A percentile compares a stretch with the other conserved stretches of the same genome.
These are phyloP conservation scores for Premnoplex brunnescens DNA, from an alignment of 2,797 vertebrate genomes.

Conservation along the genomic window DNA sequence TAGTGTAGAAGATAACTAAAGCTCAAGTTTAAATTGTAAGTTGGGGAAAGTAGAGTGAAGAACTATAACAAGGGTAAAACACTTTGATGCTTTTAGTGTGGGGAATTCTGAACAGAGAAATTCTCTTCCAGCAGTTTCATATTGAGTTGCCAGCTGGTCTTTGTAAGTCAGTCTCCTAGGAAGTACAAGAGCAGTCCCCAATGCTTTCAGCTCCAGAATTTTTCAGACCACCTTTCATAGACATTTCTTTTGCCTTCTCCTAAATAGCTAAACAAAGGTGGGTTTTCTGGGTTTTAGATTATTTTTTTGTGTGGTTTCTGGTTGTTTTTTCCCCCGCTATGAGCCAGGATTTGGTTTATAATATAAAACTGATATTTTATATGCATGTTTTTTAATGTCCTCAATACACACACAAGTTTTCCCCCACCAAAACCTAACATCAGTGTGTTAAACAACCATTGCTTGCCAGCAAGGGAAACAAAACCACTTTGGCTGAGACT, in stretches of 20 bases:
- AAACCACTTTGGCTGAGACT: not conserved
- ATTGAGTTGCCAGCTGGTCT: not conserved
- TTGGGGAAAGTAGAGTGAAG: not conserved
- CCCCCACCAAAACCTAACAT: not conserved
- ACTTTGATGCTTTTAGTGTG: not conserved
- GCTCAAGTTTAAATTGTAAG: not conserved
- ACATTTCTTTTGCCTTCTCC: not conserved
- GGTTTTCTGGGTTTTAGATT: not conserved
- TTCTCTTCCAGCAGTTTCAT: not conserved
- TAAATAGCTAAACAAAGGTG: not conserved
- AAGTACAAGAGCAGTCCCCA: not conserved
- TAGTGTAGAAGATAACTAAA: not conserved
- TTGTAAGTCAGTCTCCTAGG: not conserved
- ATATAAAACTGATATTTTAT: not conserved
- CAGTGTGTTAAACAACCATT: not conserved
- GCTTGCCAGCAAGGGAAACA: not conserved
- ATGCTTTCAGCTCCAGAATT: not conserved
- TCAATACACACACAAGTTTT: not conserved
- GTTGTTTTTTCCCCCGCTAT: accelerated
- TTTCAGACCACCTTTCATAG: not conserved
- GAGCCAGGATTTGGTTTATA: not conserved
- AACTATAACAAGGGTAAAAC: not conserved
- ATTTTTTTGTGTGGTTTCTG: not conserved
- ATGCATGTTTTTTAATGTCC: not conserved
- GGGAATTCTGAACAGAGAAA: not conserved